Evolutionary conservation across 2,888 invertebrate species (phyloP).

Genomic region (Pammene fasciana): DNA sequence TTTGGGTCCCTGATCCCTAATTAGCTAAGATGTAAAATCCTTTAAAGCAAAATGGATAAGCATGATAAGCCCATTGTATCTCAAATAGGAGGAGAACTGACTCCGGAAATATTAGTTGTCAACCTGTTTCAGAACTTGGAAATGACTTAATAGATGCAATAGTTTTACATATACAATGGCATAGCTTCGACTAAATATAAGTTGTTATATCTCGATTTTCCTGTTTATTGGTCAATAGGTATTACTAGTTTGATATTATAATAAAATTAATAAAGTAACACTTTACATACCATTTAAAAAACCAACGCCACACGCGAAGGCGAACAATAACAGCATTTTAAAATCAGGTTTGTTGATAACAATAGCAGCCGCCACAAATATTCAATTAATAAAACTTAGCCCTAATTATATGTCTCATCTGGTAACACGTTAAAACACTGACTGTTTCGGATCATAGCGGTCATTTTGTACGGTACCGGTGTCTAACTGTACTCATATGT

Average conservation of each 20-base stretch:
- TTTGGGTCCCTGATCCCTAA: too few species aligned
- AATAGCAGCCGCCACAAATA: neutral
- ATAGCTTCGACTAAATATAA: neutral
- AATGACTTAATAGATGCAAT: too few species aligned
- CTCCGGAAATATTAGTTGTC: too few species aligned
- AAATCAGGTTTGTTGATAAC: neutral
- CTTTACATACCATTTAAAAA: constrained; percentile 1
- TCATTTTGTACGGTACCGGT: neutral
- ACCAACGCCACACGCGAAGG: neutral
- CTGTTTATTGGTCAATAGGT: neutral
- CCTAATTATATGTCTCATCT: neutral
- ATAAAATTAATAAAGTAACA: neutral
- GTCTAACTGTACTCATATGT: neutral
- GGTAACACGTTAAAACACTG: constrained; percentile 12
- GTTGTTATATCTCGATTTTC: constrained; percentile 4
- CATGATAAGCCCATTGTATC: too few species aligned
- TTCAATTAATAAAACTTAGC: neutral
- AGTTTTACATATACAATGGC: neutral
- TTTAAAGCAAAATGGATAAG: too few species aligned
- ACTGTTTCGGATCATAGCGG: neutral
- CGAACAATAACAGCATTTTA: neutral
- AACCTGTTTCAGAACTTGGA: too few species aligned
- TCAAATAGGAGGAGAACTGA: too few species aligned
- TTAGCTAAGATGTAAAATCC: too few species aligned
- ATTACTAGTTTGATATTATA: constrained; percentile 5